Percentiles rank a stretch among this genome's conserved stretches.
Evolutionary conservation across 2,888 invertebrate genomes (phyloP).

Genomic region (Syritta pipiens): DNA sequence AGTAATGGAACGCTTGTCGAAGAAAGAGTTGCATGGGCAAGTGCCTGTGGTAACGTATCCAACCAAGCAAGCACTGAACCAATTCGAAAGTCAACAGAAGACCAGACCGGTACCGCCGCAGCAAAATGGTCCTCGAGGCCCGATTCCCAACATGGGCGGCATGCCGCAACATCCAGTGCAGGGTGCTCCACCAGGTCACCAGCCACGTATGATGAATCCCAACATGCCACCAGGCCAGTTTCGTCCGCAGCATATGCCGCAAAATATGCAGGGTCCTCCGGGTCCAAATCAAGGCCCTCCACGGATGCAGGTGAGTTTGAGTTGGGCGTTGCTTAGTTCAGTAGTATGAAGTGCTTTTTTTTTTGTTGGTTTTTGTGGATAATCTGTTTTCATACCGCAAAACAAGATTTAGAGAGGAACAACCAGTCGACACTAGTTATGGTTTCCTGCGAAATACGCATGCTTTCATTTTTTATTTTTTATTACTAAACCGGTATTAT

Average conservation of each 20-base stretch:
- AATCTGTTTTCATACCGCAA: no score
- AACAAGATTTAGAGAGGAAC: no score
- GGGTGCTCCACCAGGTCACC: slow-evolving; percentile 80
- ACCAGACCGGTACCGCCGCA: slow-evolving; percentile 90
- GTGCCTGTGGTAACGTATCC: slow-evolving; percentile 96
- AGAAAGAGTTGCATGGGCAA: slow-evolving; percentile 97
- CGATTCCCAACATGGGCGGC: slow-evolving; percentile 78
- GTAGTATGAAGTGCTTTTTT: background rate
- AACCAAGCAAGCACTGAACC: slow-evolving; percentile 91
- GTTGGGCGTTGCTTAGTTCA: background rate
- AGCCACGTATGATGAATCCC: slow-evolving; percentile 83
- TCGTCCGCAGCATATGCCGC: slow-evolving; percentile 81
- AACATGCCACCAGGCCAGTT: slow-evolving; percentile 82
- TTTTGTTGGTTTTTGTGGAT: background rate
- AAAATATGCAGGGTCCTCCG: slow-evolving; percentile 82
- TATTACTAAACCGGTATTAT: no score
- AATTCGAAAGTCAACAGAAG: slow-evolving; percentile 96
- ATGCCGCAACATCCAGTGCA: slow-evolving; percentile 80
- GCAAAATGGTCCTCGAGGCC: slow-evolving; percentile 81
- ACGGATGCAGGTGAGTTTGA: slow-evolving; percentile 81
- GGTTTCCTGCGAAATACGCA: no score
- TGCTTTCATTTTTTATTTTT: no score
- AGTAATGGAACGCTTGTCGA: slow-evolving; percentile 96
- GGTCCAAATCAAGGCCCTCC: slow-evolving; percentile 83
- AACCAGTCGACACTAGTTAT: no score